A percentile compares a stretch with the other conserved stretches of the same genome.
Conservation (phyloP, 2,888 invertebrate genomes). For the Amorpha juglandis region DNA sequence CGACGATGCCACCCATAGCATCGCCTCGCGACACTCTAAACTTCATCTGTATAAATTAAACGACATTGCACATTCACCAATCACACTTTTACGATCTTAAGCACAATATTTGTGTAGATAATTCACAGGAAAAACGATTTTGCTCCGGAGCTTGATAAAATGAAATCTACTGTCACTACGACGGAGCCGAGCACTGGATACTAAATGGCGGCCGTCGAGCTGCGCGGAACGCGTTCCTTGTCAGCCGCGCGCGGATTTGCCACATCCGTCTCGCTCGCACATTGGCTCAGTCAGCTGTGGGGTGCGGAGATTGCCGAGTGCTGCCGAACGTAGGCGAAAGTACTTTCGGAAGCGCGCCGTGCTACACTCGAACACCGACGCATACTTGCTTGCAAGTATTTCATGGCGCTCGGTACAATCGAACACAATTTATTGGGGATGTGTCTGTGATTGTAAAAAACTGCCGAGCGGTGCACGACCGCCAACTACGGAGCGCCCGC, state of each 20-base stretch:
- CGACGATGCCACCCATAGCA: slow-evolving; percentile 70
- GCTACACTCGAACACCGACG: slow-evolving; percentile 50
- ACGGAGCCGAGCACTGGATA: slow-evolving; percentile 75
- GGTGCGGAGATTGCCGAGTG: slow-evolving; percentile 69
- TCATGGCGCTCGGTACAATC: slow-evolving; percentile 41
- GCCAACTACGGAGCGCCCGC: slow-evolving; percentile 5
- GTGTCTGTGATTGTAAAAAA: slow-evolving; percentile 30
- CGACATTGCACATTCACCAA: slow-evolving; percentile 61
- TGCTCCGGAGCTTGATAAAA: slow-evolving; percentile 62
- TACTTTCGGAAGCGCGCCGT: slow-evolving; percentile 70
- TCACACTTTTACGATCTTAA: slow-evolving; percentile 60
- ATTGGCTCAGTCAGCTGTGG: slow-evolving; percentile 79
- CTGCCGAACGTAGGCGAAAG: slow-evolving; percentile 76
- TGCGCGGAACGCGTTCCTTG: slow-evolving; percentile 65
- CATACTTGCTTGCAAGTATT: slow-evolving; percentile 59
- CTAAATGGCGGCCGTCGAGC: slow-evolving; percentile 75
- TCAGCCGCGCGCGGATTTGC: slow-evolving; percentile 44
- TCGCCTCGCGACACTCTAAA: slow-evolving; percentile 51
- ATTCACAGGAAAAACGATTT: slow-evolving; percentile 73
- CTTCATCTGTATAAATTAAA: slow-evolving; percentile 56
- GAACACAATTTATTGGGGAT: slow-evolving; percentile 42
- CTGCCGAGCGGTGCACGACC: neutral
- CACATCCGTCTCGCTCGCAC: slow-evolving; percentile 59
- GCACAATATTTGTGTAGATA: slow-evolving; percentile 68
- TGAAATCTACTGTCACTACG: slow-evolving; percentile 77